Evolutionary conservation across 2,797 vertebrate genomes (phyloP), one percentile per base, ranked within the genome.

Genomic region (Gobio occitaniae): DNA sequence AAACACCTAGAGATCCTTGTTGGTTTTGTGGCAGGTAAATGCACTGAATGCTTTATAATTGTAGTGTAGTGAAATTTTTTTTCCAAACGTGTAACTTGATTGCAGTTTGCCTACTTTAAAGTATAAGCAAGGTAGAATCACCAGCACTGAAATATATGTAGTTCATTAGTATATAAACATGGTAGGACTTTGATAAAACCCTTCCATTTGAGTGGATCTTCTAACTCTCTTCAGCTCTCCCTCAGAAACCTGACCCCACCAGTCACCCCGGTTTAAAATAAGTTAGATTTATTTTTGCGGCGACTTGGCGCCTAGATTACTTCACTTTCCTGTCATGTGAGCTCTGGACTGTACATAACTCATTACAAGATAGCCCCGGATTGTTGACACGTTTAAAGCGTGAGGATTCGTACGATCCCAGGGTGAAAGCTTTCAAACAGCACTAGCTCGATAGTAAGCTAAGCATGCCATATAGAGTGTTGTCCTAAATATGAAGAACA

Each of bases 281-380:
- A 94, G 91, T 89, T 80, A 87, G 93, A 93, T 93, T 94, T 95
- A 95, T 93, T 95, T 96, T 94, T 91, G 90, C 91, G 91, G 90
- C 88, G 91, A 83, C 90, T 89, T 90, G 93, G 92, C 91, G 91
- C 94, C 93, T 86, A 87, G 90, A 93, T 96, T 91, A 95, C 90
- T 95, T 95, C 91, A 93, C 94, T 93, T 94, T 94, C 94, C 90
- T 94, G 91, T 94, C 91, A 95, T 91, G 84, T 91, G 92, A 96
- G 91, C 92, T 84, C 84, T 85, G 85, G 69, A 17, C 81, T 88
- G 77, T 76, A 86, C 84, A 86, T 85, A 32, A 88, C 78, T 66
- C 87, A 89, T 93, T 91, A 91, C 86, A 90, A 89, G 89, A 93
- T 91, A 92, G 79, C 85, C 83, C 80, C 48, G 71, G 86, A 90